phyloP scores from a whole-genome alignment of 2,113 vertebrate species.

The Bombycilla garrulus region DNA sequence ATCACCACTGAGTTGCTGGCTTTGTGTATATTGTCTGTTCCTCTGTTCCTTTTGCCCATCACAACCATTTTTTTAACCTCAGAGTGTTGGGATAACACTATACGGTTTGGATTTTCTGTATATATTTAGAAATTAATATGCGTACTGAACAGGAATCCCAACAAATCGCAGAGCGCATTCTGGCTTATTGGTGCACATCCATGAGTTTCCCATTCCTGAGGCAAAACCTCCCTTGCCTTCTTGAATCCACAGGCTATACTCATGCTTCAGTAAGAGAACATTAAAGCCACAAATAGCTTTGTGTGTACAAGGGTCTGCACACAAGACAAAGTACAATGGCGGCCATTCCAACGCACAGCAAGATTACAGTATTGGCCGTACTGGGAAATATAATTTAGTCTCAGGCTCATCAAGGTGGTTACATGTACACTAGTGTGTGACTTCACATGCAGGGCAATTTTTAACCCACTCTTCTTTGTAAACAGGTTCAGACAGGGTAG shows the following conservation, averaged over 20 bases:
- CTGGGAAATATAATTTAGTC: neutral
- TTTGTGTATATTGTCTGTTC: neutral
- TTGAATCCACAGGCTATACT: neutral
- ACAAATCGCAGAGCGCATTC: neutral
- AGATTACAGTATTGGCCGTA: neutral
- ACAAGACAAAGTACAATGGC: neutral
- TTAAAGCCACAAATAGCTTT: neutral
- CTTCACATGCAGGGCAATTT: neutral
- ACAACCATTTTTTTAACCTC: neutral
- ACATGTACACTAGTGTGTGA: neutral
- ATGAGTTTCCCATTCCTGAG: neutral
- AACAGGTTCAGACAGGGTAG: neutral
- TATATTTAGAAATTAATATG: neutral
- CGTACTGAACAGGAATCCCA: neutral
- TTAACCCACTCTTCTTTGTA: slow-evolving; percentile 5
- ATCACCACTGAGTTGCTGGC: neutral
- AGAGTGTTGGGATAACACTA: neutral
- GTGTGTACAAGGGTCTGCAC: neutral
- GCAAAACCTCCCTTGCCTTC: neutral
- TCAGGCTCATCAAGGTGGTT: neutral
- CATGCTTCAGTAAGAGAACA: neutral
- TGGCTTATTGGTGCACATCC: neutral
- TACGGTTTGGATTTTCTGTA: neutral
- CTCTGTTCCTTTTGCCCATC: neutral
- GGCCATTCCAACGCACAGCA: neutral